phyloP scores from a whole-genome alignment of 1,140 invertebrate genomes.

The Rhynchophorus ferrugineus region DNA sequence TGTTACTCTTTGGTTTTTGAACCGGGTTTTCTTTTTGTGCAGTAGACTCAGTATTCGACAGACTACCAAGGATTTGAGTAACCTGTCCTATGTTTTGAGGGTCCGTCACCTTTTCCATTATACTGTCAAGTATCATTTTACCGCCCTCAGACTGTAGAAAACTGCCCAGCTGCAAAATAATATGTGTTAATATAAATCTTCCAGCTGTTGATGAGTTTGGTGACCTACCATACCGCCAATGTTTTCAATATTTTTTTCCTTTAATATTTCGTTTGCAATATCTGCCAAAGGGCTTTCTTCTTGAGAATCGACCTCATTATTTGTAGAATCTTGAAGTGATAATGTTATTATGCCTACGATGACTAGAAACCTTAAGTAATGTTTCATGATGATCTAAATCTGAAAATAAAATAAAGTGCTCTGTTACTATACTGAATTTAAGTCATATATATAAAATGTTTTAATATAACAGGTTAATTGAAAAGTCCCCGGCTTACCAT shows the following conservation, averaged over 20 bases:
- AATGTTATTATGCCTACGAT: constrained; percentile 13
- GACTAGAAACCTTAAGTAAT: no score
- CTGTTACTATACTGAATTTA: no score
- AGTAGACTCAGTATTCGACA: not conserved
- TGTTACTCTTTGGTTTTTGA: not conserved
- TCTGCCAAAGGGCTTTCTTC: constrained; percentile 48
- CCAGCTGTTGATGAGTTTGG: not conserved
- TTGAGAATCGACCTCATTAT: constrained; percentile 31
- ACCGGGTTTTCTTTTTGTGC: not conserved
- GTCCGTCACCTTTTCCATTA: constrained; percentile 21
- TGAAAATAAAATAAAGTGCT: no score
- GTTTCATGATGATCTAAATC: no score
- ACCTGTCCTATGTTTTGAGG: constrained; percentile 36
- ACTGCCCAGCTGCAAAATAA: constrained; percentile 12
- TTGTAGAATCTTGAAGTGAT: constrained; percentile 18
- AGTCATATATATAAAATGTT: no score
- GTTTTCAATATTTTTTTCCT: constrained; percentile 38
- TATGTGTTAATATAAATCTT: not conserved
- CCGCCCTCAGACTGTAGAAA: constrained; percentile 51
- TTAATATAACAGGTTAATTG: no score
- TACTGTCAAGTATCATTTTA: constrained; percentile 29
- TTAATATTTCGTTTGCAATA: constrained; percentile 43
- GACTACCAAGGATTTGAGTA: constrained; percentile 9
- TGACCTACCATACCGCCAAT: constrained; percentile 46
- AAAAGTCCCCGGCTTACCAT: no score